Conservation (phyloP, 2,888 invertebrate genomes). For the Dermolepida albohirtum region DNA sequence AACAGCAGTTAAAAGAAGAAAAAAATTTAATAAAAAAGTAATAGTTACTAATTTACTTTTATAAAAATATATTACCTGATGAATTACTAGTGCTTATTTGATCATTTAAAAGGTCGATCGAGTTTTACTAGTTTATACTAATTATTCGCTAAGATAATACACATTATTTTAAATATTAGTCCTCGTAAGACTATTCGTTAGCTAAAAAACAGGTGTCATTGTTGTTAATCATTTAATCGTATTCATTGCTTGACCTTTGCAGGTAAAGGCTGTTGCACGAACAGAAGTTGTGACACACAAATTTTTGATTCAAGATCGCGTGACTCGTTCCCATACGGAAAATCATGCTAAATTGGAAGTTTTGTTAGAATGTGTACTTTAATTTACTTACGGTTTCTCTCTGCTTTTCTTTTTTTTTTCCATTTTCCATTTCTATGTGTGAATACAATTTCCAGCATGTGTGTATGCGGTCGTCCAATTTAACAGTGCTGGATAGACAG, state of each 20-base stretch:
- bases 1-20: too few relatives aligned
- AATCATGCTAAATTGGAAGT: conserved; percentile 26
- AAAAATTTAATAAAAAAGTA: too few relatives aligned
- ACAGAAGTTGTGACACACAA: conserved; percentile 3
- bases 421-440: neutral
- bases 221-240: conserved; percentile 16
- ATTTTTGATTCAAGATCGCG: conserved; percentile 3
- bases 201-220: conserved; percentile 17
- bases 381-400: conserved; percentile 10
- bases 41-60: too few relatives aligned
- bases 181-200: neutral
- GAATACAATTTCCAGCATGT: too few relatives aligned
- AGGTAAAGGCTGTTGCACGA: neutral
- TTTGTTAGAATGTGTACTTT: conserved; percentile 23
- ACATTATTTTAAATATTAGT: neutral
- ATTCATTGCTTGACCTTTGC: conserved; percentile 20
- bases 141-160: neutral
- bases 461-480: too few relatives aligned
- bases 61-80: too few relatives aligned
- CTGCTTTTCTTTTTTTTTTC: neutral
- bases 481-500: too few relatives aligned
- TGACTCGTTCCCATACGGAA: conserved; percentile 4
- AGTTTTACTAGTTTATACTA: too few relatives aligned
- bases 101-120: too few relatives aligned
- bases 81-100: too few relatives aligned